These are phyloP conservation scores for Idaea biselata DNA, from an alignment of 2,888 invertebrate species.

Conservation along the genomic window DNA sequence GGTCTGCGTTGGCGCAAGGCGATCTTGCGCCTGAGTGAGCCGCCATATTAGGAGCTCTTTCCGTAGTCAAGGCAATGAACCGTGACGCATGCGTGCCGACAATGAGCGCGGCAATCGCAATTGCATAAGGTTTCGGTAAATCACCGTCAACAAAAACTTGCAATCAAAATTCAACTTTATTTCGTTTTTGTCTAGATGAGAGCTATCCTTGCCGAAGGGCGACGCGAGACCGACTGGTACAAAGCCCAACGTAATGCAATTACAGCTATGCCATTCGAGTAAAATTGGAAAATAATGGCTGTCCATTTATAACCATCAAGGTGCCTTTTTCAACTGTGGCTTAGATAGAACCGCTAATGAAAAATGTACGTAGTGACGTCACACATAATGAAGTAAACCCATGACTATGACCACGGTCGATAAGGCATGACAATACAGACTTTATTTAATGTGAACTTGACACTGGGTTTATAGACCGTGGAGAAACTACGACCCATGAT, in stretches of 20 bases:
- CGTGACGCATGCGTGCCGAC: constrained; percentile 61
- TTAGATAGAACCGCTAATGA: constrained; percentile 38
- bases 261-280: constrained; percentile 45
- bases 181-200: constrained; percentile 7
- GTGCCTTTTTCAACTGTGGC: constrained; percentile 42
- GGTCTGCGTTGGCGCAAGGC: constrained; percentile 70
- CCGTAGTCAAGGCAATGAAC: constrained; percentile 77
- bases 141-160: constrained; percentile 11
- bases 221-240: constrained; percentile 37
- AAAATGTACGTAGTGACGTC: constrained; percentile 63
- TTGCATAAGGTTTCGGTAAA: constrained; percentile 21
- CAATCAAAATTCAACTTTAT: constrained; percentile 9
- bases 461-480: constrained; percentile 25
- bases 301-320: constrained; percentile 43
- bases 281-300: constrained; percentile 64
- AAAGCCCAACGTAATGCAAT: constrained; percentile 39
- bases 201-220: constrained; percentile 26
- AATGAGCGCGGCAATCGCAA: constrained; percentile 17
- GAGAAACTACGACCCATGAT: constrained; percentile 6
- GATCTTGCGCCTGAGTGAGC: constrained; percentile 58
- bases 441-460: constrained; percentile 43
- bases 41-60: constrained; percentile 76
- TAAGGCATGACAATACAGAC: constrained; percentile 35
- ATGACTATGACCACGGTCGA: constrained; percentile 41
- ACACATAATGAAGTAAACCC: constrained; percentile 26